Evolutionary conservation across 2,113 vertebrate species (phyloP).

Genomic region (Phycodurus eques): DNA sequence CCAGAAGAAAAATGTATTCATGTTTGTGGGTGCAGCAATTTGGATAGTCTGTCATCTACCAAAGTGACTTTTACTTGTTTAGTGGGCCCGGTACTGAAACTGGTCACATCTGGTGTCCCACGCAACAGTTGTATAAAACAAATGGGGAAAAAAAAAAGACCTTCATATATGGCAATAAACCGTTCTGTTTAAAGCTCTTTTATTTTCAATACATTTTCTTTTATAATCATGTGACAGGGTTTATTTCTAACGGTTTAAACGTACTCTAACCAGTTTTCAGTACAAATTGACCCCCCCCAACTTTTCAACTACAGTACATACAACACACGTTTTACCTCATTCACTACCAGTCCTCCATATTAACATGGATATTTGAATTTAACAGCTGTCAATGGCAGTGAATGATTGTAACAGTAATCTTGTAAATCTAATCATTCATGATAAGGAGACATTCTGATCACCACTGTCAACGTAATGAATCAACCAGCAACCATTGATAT

Average conservation of each 20-base stretch:
- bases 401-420: too few relatives aligned
- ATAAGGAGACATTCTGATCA: background rate
- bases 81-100: slow-evolving; percentile 7
- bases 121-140: slow-evolving; percentile 26
- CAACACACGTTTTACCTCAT: too few relatives aligned
- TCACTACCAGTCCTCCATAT: too few relatives aligned
- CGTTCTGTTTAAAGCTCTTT: background rate
- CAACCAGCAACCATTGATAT: background rate
- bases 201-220: background rate
- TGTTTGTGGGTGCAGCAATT: slow-evolving; percentile 19
- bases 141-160: background rate
- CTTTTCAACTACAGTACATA: background rate
- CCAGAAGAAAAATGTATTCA: slow-evolving; percentile 4
- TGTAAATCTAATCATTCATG: too few relatives aligned
- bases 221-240: background rate
- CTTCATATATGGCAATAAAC: slow-evolving; percentile 33
- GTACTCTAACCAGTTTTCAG: background rate
- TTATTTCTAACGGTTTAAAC: background rate
- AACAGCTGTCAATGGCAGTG: too few relatives aligned
- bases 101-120: slow-evolving; percentile 10
- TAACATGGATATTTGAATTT: too few relatives aligned
- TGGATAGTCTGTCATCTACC: slow-evolving; percentile 12
- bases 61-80: slow-evolving; percentile 24
- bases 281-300: background rate
- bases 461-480: background rate